phyloP scores from a whole-genome alignment of 2,113 vertebrate genomes.

The Urocolius indicus region DNA sequence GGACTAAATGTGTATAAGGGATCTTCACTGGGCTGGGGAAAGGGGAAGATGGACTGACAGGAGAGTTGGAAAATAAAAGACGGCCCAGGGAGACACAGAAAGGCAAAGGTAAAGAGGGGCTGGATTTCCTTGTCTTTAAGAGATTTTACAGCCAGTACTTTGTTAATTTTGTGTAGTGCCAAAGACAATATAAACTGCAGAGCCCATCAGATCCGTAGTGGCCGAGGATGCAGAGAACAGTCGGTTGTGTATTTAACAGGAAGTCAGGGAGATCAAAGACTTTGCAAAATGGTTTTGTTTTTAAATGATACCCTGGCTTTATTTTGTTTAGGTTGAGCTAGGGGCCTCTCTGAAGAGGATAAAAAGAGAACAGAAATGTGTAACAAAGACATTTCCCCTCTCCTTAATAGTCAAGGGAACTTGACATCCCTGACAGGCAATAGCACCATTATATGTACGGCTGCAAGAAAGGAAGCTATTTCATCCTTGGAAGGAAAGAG shows the following conservation, averaged over 20 bases:
- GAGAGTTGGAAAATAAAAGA: background rate
- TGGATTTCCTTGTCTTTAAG: background rate
- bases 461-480: slow-evolving; percentile 64
- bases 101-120: background rate
- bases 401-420: slow-evolving; percentile 67
- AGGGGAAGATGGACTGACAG: background rate
- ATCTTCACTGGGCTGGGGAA: background rate
- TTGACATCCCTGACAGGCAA: slow-evolving; percentile 66
- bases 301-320: slow-evolving; percentile 58
- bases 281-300: slow-evolving; percentile 61
- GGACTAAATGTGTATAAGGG: background rate
- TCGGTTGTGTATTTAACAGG: slow-evolving; percentile 48
- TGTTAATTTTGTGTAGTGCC: background rate
- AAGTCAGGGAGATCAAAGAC: slow-evolving; percentile 63
- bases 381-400: slow-evolving; percentile 73
- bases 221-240: slow-evolving; percentile 26
- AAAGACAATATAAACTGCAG: slow-evolving; percentile 24
- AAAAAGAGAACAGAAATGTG: slow-evolving; percentile 42
- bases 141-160: background rate
- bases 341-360: slow-evolving; percentile 59
- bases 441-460: slow-evolving; percentile 5
- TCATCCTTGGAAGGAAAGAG: slow-evolving; percentile 63
- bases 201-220: slow-evolving; percentile 27
- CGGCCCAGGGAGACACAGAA: background rate
- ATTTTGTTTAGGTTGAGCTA: slow-evolving; percentile 67